These are phyloP conservation scores for Hyphantria cunea DNA, from an alignment of 1,140 invertebrate genomes.

Conservation along the genomic window DNA sequence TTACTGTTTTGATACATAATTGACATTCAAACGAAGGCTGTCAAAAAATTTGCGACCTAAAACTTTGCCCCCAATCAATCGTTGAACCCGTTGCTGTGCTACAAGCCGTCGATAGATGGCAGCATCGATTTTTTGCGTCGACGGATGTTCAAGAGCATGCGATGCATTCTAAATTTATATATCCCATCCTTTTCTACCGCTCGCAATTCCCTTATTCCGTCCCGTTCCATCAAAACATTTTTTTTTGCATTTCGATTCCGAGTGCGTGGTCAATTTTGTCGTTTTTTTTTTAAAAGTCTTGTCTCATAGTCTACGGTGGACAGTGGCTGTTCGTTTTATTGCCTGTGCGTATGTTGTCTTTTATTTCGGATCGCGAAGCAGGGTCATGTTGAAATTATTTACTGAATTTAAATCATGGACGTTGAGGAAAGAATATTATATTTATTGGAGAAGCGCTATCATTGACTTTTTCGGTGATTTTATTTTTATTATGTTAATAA, in stretches of 20 bases:
- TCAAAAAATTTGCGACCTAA: slow-evolving; percentile 13
- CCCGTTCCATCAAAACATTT: slow-evolving; percentile 65
- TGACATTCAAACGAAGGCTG: slow-evolving; percentile 8
- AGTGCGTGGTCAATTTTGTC: slow-evolving; percentile 75
- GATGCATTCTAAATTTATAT: slow-evolving; percentile 78
- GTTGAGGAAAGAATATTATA: background rate
- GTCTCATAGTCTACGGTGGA: slow-evolving; percentile 62
- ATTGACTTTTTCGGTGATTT: no score
- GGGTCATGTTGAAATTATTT: slow-evolving; percentile 29
- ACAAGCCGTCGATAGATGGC: slow-evolving; percentile 66
- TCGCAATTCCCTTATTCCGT: slow-evolving; percentile 46
- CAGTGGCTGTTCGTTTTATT: slow-evolving; percentile 66
- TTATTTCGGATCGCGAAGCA: slow-evolving; percentile 30
- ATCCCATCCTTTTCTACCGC: slow-evolving; percentile 62
- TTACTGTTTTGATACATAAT: background rate
- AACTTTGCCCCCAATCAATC: slow-evolving; percentile 22
- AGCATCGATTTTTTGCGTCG: slow-evolving; percentile 67
- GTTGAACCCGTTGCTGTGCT: slow-evolving; percentile 47
- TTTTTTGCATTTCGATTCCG: slow-evolving; percentile 80
- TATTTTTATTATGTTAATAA: background rate
- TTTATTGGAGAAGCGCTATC: background rate
- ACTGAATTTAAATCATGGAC: slow-evolving; percentile 25
- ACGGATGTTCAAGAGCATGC: slow-evolving; percentile 77
- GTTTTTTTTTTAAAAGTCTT: slow-evolving; percentile 62
- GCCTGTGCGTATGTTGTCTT: slow-evolving; percentile 24